These are phyloP conservation scores for Caracal caracal DNA, from an alignment of 2,113 vertebrate genomes.

Conservation along the genomic window DNA sequence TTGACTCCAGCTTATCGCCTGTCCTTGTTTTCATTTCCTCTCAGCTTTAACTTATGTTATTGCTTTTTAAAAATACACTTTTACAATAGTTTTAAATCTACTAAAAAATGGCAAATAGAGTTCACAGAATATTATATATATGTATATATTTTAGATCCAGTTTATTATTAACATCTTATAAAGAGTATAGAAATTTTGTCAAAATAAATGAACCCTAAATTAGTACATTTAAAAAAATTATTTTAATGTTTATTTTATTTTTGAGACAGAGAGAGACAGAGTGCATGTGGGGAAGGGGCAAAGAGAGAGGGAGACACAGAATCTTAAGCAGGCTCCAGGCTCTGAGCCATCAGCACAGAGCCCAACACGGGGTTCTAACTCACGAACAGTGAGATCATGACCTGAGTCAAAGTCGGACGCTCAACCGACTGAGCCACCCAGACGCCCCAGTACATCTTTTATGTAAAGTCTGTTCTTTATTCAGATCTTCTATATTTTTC, in stretches of 20 bases:
- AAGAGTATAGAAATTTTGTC: neutral
- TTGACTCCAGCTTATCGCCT: neutral
- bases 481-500: neutral
- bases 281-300: too few species aligned
- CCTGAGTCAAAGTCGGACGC: too few species aligned
- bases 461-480: neutral
- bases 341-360: too few species aligned
- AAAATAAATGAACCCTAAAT: neutral
- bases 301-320: too few species aligned
- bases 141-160: fast-evolving
- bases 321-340: too few species aligned
- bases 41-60: neutral
- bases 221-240: neutral
- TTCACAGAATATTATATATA: neutral
- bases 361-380: too few species aligned
- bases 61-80: neutral
- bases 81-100: neutral
- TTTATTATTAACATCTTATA: neutral
- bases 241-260: too few species aligned
- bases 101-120: neutral
- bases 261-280: too few species aligned
- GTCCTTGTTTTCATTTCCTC: neutral
- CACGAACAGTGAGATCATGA: too few species aligned
- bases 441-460: neutral
- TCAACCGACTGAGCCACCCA: too few species aligned